These are phyloP conservation scores for Julus scandinavius DNA, from an alignment of 2,888 invertebrate species.

Conservation along the genomic window DNA sequence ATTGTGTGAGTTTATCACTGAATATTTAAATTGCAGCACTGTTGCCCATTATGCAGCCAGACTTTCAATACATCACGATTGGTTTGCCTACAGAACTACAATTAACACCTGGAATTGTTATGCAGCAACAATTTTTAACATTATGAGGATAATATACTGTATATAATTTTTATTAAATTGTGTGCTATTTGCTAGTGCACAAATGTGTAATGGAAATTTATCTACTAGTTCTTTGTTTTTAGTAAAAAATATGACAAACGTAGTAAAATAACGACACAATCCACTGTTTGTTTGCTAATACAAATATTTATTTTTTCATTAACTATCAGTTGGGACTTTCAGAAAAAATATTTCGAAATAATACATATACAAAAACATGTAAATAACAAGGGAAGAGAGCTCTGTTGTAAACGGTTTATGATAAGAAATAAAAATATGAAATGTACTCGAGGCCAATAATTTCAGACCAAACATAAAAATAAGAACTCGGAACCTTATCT, in stretches of 20 bases:
- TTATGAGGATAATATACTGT: neutral
- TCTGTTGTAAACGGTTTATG: neutral
- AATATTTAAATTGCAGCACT: slow-evolving; percentile 35
- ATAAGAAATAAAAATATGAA: neutral
- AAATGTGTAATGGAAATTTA: no score
- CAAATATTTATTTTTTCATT: slow-evolving; percentile 13
- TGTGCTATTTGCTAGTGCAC: neutral
- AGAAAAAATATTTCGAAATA: neutral
- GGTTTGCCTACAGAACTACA: slow-evolving; percentile 51
- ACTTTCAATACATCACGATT: slow-evolving; percentile 51
- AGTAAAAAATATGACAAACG: neutral
- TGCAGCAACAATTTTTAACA: neutral
- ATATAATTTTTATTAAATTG: neutral
- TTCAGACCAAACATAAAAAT: neutral
- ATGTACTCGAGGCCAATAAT: slow-evolving; percentile 2
- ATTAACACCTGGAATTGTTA: neutral
- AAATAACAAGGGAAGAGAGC: neutral
- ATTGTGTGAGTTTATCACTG: no score
- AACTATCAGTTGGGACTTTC: neutral
- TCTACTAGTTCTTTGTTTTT: no score
- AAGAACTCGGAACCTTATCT: neutral
- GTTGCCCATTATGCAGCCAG: slow-evolving; percentile 53
- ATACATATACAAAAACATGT: slow-evolving; percentile 22
- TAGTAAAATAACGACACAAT: neutral
- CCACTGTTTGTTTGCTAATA: neutral